These are phyloP conservation scores for Polydrusus pterygomalis DNA, from an alignment of 2,888 invertebrate genomes.

Conservation along the genomic window DNA sequence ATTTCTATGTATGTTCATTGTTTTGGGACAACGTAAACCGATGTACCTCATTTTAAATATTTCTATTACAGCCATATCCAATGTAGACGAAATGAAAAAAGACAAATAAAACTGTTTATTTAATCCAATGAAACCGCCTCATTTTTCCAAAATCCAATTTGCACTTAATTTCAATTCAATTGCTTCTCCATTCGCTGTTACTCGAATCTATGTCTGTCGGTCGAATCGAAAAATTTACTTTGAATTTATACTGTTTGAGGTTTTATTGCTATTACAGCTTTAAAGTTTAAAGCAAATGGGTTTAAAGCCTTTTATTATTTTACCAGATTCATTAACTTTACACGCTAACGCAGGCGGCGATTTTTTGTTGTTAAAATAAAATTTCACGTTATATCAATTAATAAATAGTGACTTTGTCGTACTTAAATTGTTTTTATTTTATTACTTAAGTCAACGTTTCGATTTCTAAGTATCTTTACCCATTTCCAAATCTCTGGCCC, in stretches of 20 bases:
- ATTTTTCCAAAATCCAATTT: slow-evolving; percentile 54
- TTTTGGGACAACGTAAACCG: no score
- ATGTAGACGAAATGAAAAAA: slow-evolving; percentile 14
- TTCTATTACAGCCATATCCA: slow-evolving; percentile 14
- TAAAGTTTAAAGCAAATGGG: slow-evolving; percentile 33
- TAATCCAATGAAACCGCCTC: slow-evolving; percentile 51
- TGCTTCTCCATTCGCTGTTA: slow-evolving; percentile 45
- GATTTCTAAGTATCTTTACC: no score
- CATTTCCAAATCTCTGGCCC: no score
- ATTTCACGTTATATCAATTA: not conserved
- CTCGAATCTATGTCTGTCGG: slow-evolving; percentile 47
- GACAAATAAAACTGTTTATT: slow-evolving; percentile 49
- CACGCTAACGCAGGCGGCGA: not conserved
- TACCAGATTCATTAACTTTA: not conserved
- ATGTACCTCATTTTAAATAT: not conserved
- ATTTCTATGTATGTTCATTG: no score
- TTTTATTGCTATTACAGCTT: slow-evolving; percentile 41
- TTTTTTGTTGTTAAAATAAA: not conserved
- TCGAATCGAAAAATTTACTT: slow-evolving; percentile 47
- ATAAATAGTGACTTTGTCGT: no score
- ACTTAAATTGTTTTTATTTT: no score
- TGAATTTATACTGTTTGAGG: slow-evolving; percentile 44
- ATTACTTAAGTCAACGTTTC: no score
- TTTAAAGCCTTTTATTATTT: slow-evolving; percentile 18
- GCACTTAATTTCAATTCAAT: slow-evolving; percentile 55